Evolutionary conservation across 2,888 invertebrate species (phyloP).

Genomic region (Achlya flavicornis): DNA sequence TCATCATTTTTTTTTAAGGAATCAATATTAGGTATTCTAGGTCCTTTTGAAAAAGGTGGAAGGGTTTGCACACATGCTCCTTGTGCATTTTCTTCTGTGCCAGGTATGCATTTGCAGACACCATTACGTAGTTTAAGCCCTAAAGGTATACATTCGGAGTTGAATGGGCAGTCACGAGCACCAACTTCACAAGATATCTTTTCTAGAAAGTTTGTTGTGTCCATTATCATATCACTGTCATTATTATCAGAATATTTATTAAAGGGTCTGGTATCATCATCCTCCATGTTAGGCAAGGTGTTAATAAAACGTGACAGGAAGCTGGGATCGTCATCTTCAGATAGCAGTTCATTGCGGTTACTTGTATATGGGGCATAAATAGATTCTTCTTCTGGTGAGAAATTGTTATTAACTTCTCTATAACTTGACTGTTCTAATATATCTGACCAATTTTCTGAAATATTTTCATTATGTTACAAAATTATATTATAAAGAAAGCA

Average conservation of each 20-base stretch:
- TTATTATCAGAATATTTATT: slow-evolving; percentile 68
- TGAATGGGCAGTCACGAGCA: slow-evolving; percentile 84
- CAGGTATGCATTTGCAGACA: slow-evolving; percentile 88
- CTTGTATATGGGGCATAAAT: slow-evolving; percentile 66
- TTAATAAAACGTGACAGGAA: slow-evolving; percentile 71
- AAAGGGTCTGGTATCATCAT: slow-evolving; percentile 62
- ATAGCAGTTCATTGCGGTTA: slow-evolving; percentile 57
- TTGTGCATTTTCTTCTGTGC: slow-evolving; percentile 78
- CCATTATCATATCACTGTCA: slow-evolving; percentile 77
- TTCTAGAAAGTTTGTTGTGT: slow-evolving; percentile 76
- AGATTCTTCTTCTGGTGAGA: slow-evolving; percentile 72
- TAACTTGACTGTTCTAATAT: slow-evolving; percentile 75
- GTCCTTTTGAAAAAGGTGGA: slow-evolving; percentile 73
- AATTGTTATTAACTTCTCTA: slow-evolving; percentile 67
- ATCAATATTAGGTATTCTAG: slow-evolving; percentile 57
- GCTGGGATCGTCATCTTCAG: slow-evolving; percentile 67
- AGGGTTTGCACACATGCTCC: slow-evolving; percentile 63
- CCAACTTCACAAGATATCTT: slow-evolving; percentile 86
- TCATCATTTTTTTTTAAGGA: slow-evolving; percentile 64
- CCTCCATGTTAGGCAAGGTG: slow-evolving; percentile 69
- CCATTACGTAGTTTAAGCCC: slow-evolving; percentile 85
- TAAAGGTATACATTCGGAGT: slow-evolving; percentile 87
- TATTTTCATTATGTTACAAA: slow-evolving; percentile 5
- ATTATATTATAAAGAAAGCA: background rate
- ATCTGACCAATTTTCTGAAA: slow-evolving; percentile 80